Base-by-base conservation (phyloP, 2,113 vertebrate species). In the Tyto alba region DNA sequence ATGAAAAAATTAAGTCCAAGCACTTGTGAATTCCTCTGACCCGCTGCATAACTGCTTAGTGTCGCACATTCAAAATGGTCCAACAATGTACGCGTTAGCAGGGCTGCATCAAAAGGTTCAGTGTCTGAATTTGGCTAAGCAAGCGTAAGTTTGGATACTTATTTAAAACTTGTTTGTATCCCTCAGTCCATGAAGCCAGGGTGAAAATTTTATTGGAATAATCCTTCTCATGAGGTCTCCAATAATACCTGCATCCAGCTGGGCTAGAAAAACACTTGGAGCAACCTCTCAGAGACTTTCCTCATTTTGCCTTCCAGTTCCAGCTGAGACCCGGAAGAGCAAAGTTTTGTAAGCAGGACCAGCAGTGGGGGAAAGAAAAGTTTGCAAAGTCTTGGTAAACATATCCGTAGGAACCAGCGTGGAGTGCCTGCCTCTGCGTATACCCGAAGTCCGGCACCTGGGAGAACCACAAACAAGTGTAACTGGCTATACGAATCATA, bases 221-320 rank as follows among this genome's bases (percentile, higher is more conserved):
- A 93, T 93, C 91, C 92, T 94, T 83, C 88, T 95, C 55, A 66
- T 74, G 82, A 95, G 75, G 75, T 91, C 81, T 95, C 95, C 85
- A 96, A 57, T 91, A 96, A 96, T 59, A 85, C 85, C 93, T 96
- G 81, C 45, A 69, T 69, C 93, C 94, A 95, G 93, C 93, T 89
- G 95, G 81, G 89, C 66, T 91, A 90, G 53, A 82, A 91, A 96
- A 96, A 96, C 88, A 93, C 25, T 62, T 3, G 1, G 57, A 96
- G 59, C 71, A 96, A 90, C 55, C 71, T 94, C 87, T 53, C 62
- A 53, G 80, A 84, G 27, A 47, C 60, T 95, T 90, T 63, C 84
- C 56, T 93, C 76, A 52, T 93, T 87, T 87, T 93, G 67, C 81
- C 66, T 92, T 92, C 85, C 66, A 87, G 68, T 48, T 94, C 92